phyloP scores from a whole-genome alignment of 2,797 vertebrate genomes.

The Ataeniobius toweri region DNA sequence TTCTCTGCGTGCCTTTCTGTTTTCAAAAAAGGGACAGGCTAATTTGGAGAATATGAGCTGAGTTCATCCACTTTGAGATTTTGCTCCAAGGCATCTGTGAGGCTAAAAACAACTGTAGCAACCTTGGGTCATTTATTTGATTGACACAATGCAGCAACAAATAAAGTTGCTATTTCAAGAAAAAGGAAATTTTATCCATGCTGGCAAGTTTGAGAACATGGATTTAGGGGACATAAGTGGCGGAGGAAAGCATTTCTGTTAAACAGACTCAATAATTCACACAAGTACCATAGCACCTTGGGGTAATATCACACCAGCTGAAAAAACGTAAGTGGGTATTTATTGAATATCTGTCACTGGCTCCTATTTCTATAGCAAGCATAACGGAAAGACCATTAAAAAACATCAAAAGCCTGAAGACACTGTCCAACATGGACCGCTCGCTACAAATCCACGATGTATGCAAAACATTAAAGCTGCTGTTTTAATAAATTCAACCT shows the following conservation, averaged over 20 bases:
- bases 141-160: constrained; percentile 47
- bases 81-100: constrained; percentile 53
- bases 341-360: constrained; percentile 72
- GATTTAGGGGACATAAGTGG: constrained; percentile 55
- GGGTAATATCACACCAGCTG: constrained; percentile 73
- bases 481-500: constrained; percentile 28
- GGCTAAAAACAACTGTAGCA: constrained; percentile 52
- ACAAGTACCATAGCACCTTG: constrained; percentile 64
- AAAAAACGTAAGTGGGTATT: constrained; percentile 73
- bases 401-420: constrained; percentile 44
- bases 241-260: constrained; percentile 65
- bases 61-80: constrained; percentile 53
- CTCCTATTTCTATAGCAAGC: constrained; percentile 55
- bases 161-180: constrained; percentile 68
- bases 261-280: constrained; percentile 74
- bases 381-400: constrained; percentile 52
- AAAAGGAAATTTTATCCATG: constrained; percentile 75
- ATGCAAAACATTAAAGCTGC: constrained; percentile 15
- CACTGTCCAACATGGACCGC: constrained; percentile 16
- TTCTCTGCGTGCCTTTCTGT: constrained; percentile 45
- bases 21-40: constrained; percentile 38
- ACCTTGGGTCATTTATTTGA: constrained; percentile 70
- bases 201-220: constrained; percentile 57
- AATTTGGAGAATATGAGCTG: constrained; percentile 58
- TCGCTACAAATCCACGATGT: constrained; percentile 17